Evolutionary conservation across 2,888 invertebrate species (phyloP).

Genomic region (Fragum whitleyi): DNA sequence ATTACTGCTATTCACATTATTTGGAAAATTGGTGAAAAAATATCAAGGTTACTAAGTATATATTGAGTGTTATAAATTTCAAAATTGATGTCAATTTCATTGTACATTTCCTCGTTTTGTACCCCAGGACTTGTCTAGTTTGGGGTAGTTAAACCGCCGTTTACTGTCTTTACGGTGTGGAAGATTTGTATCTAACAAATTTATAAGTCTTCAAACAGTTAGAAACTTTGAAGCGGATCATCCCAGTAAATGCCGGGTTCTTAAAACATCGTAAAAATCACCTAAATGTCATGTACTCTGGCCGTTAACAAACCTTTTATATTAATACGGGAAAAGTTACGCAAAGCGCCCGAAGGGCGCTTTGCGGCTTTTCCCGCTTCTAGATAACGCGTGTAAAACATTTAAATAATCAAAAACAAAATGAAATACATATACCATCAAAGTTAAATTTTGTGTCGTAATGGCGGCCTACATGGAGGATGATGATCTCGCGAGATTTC

Average conservation of each 20-base stretch:
- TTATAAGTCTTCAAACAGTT: conserved; percentile 28
- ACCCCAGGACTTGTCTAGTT: not conserved
- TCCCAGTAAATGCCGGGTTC: conserved; percentile 14
- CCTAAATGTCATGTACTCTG: conserved; percentile 3
- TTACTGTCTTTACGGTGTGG: conserved; percentile 14
- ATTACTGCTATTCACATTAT: no score
- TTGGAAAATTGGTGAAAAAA: no score
- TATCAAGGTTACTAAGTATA: conserved; percentile 20
- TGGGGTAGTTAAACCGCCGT: not conserved
- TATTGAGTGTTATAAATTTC: not conserved
- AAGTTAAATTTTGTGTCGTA: no score
- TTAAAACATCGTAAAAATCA: conserved; percentile 23
- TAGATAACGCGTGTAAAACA: no score
- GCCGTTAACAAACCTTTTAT: conserved; percentile 3
- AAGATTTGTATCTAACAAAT: conserved; percentile 19
- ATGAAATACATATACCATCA: no score
- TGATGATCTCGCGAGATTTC: no score
- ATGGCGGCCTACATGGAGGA: no score
- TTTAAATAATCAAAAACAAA: no score
- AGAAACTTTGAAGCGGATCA: conserved; percentile 23
- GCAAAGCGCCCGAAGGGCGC: no score
- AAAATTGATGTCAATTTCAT: conserved; percentile 19
- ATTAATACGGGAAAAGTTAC: no score
- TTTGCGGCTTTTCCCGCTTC: no score
- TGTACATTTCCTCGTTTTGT: conserved; percentile 15